Percentiles rank a stretch among this genome's conserved stretches.
Conservation (phyloP, 2,888 invertebrate species). For the Xestia c-nigrum region DNA sequence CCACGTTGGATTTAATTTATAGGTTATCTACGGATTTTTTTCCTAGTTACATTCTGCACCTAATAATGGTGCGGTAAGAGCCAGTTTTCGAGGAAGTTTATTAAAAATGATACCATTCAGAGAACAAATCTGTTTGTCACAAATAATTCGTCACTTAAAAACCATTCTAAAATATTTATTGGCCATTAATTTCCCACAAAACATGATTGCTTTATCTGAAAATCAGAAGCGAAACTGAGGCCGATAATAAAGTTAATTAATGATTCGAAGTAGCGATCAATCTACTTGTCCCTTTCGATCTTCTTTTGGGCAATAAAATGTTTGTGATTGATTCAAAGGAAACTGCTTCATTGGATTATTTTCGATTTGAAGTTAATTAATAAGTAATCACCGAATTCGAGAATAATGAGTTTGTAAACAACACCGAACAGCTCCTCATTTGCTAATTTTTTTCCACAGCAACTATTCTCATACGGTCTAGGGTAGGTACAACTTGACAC, state of each 20-base stretch:
- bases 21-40: background rate
- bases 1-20: background rate
- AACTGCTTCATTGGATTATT: constrained; percentile 20
- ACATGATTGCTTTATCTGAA: constrained; percentile 24
- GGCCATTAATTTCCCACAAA: constrained; percentile 5
- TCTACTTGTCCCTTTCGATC: constrained; percentile 17
- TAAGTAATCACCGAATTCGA: background rate
- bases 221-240: constrained; percentile 22
- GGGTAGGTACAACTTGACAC: background rate
- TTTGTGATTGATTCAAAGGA: constrained; percentile 28
- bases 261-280: constrained; percentile 16
- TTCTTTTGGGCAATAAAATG: constrained; percentile 27
- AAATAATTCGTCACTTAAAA: background rate
- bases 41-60: background rate
- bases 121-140: background rate
- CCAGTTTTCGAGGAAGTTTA: background rate
- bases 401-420: constrained; percentile 4
- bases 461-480: background rate
- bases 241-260: constrained; percentile 37
- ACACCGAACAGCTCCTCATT: background rate
- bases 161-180: background rate
- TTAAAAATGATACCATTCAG: background rate
- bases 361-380: constrained; percentile 16
- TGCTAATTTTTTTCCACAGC: background rate
- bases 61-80: background rate